These are phyloP conservation scores for Onthophagus taurus DNA, from an alignment of 1,140 invertebrate genomes.

Conservation along the genomic window DNA sequence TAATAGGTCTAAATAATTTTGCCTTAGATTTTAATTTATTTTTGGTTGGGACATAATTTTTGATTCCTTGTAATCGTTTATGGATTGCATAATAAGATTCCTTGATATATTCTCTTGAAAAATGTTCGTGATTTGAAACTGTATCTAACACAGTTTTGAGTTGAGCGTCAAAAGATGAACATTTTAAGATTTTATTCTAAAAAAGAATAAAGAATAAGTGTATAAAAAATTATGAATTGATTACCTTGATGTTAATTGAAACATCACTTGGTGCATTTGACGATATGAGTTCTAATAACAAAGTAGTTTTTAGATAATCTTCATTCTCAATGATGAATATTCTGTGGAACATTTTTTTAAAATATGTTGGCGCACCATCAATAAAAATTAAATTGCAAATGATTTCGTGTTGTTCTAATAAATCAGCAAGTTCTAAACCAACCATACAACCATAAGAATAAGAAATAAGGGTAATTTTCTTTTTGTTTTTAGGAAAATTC, in stretches of 20 bases:
- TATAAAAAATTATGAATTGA: neutral
- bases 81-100: too few species aligned
- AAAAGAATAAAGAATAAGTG: neutral
- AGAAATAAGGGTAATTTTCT: neutral
- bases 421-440: constrained; percentile 43
- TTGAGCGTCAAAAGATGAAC: neutral
- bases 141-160: neutral
- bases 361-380: constrained; percentile 49
- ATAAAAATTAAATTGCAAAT: constrained; percentile 45
- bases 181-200: neutral
- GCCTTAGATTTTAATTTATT: constrained; percentile 48
- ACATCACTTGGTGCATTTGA: constrained; percentile 39
- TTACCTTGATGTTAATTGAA: constrained; percentile 45
- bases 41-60: constrained; percentile 46
- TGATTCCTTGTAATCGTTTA: constrained; percentile 42
- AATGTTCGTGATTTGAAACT: neutral
- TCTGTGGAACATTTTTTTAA: constrained; percentile 39
- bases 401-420: constrained; percentile 48
- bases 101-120: neutral
- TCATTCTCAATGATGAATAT: constrained; percentile 40
- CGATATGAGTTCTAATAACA: constrained; percentile 43
- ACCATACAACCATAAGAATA: constrained; percentile 30
- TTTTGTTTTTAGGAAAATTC: neutral
- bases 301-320: constrained; percentile 38
- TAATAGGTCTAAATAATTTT: constrained; percentile 51